Percentiles rank a stretch among this genome's conserved stretches.
These are phyloP conservation scores for Chloroclystis v-ata DNA, from an alignment of 2,888 invertebrate genomes.

Conservation along the genomic window DNA sequence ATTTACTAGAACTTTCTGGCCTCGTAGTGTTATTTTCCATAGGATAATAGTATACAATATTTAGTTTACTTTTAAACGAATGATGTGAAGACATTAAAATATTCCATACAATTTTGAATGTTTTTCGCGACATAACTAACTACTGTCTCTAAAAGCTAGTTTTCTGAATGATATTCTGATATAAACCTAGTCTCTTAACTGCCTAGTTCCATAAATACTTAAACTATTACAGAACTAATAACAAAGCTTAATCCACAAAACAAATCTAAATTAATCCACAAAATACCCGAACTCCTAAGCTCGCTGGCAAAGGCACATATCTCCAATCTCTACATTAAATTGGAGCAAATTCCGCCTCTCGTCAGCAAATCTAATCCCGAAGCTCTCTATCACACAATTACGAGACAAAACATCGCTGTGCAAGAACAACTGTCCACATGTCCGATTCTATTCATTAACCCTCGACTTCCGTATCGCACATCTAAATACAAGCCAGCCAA, in stretches of 20 bases:
- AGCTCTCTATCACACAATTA: constrained; percentile 54
- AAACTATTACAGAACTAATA: too few relatives aligned
- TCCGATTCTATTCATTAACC: constrained; percentile 67
- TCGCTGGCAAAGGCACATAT: constrained; percentile 7
- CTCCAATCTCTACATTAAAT: constrained; percentile 26
- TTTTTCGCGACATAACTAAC: too few relatives aligned
- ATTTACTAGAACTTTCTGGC: too few relatives aligned
- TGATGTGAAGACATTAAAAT: too few relatives aligned
- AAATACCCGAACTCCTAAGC: constrained; percentile 6
- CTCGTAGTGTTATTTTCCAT: too few relatives aligned
- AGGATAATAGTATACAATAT: too few relatives aligned
- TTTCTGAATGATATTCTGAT: too few relatives aligned
- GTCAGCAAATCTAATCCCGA: constrained; percentile 35
- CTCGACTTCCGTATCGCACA: constrained; percentile 58
- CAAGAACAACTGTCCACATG: constrained; percentile 70
- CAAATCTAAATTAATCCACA: not conserved
- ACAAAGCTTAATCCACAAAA: not conserved
- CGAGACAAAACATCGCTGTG: constrained; percentile 53
- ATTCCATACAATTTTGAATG: too few relatives aligned
- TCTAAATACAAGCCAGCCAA: constrained; percentile 69
- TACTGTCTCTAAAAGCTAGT: too few relatives aligned
- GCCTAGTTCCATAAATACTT: too few relatives aligned
- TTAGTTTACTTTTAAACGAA: too few relatives aligned
- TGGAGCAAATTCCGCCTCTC: constrained; percentile 31
- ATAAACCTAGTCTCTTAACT: too few relatives aligned